Evolutionary conservation across 2,888 invertebrate genomes (phyloP).

Genomic region (Sinopyrophorus schimmeli): DNA sequence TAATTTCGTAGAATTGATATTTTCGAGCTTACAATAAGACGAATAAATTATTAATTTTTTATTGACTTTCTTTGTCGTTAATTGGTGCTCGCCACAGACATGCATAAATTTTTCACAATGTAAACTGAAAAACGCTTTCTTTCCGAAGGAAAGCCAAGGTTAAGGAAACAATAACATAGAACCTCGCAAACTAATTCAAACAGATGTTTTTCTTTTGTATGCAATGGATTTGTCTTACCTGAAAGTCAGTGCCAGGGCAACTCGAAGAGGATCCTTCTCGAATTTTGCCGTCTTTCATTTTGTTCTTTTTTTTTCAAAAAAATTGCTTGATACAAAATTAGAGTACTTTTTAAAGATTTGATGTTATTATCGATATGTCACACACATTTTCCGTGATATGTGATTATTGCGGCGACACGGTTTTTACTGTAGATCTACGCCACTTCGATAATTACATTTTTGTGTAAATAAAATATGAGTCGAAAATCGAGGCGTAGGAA

Average conservation of each 20-base stretch:
- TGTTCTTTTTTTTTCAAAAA: slow-evolving; percentile 2
- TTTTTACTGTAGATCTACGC: slow-evolving; percentile 2
- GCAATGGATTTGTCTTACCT: slow-evolving; percentile 40
- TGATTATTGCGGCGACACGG: slow-evolving; percentile 10
- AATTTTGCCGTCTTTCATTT: slow-evolving; percentile 17
- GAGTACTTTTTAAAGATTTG: too few species aligned
- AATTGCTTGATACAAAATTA: too few species aligned
- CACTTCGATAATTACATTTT: not conserved
- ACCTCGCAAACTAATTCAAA: not conserved
- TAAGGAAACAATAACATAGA: slow-evolving; percentile 14
- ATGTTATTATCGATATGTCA: slow-evolving; percentile 16
- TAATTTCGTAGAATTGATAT: slow-evolving; percentile 15
- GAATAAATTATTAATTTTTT: slow-evolving; percentile 24
- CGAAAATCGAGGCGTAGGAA: too few species aligned
- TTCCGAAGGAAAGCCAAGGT: slow-evolving; percentile 16
- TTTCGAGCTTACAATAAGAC: slow-evolving; percentile 10
- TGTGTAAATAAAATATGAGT: not conserved
- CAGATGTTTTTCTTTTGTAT: too few species aligned
- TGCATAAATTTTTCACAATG: slow-evolving; percentile 24
- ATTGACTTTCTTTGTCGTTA: slow-evolving; percentile 23
- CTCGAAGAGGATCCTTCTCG: slow-evolving; percentile 46
- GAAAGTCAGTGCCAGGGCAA: slow-evolving; percentile 50
- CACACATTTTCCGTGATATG: slow-evolving; percentile 10
- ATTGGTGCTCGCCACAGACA: slow-evolving; percentile 16
- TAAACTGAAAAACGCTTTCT: slow-evolving; percentile 19